These are phyloP conservation scores for Trissoscelio sp. DNA, from an alignment of 2,888 invertebrate species.

Conservation along the genomic window DNA sequence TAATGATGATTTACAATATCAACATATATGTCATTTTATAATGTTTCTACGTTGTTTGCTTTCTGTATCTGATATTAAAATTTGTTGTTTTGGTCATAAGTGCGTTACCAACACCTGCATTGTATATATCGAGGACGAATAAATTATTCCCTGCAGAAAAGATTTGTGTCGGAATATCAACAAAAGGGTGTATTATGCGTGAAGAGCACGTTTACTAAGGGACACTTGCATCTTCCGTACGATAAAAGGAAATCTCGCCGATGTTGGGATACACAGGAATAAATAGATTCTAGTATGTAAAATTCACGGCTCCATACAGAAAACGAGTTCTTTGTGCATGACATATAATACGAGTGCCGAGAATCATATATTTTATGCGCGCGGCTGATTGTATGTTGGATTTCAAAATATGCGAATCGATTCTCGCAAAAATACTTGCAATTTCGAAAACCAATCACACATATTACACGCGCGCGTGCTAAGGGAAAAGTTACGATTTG, in stretches of 20 bases:
- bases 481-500: constrained; percentile 35
- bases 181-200: constrained; percentile 59
- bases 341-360: constrained; percentile 43
- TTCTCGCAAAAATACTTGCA: constrained; percentile 37
- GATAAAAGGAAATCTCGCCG: constrained; percentile 56
- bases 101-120: constrained; percentile 14
- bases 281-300: constrained; percentile 59
- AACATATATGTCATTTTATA: too few species aligned
- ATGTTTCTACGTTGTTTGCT: too few species aligned
- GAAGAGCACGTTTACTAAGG: constrained; percentile 46
- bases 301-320: constrained; percentile 44
- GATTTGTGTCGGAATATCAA: constrained; percentile 39
- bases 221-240: constrained; percentile 39
- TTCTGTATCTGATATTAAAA: too few species aligned
- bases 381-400: neutral
- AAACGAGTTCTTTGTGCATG: constrained; percentile 57
- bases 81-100: too few species aligned
- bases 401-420: constrained; percentile 34
- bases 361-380: constrained; percentile 29
- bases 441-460: constrained; percentile 44
- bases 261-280: constrained; percentile 50
- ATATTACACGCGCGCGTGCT: constrained; percentile 7
- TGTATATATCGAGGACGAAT: constrained; percentile 3
- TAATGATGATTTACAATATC: too few species aligned
- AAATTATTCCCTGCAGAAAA: constrained; percentile 47